Base-by-base conservation (phyloP, 2,113 vertebrate genomes). In the Boulengeromyrus knoepffleri region DNA sequence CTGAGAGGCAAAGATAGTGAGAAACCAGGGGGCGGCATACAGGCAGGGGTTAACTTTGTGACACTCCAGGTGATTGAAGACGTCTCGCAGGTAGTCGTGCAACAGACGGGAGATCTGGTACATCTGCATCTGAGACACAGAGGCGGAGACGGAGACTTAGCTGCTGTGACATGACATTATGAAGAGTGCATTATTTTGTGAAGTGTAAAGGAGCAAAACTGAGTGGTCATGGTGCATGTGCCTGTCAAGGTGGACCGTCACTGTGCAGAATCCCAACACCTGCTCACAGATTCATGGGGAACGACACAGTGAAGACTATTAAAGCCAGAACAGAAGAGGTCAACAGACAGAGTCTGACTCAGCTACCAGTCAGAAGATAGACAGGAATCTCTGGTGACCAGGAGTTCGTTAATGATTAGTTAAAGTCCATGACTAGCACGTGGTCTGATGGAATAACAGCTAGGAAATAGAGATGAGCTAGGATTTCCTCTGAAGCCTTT, bases 11-110 rank as follows among this genome's bases (percentile, higher is more conserved):
- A 98, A 99, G 83, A 99, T 93, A 0, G 98, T 99, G 91, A 99
- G 98, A 93, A 99, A 99, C 99, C 98, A 99, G 0, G 99, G 99
- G 0, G 98, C 99, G 12, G 99, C 99, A 74, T 99, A 99, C 89
- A 99, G 97, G 91, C 98, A 99, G 52, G 99, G 99, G 92, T 97
- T 96, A 95, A 99, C 98, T 93, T 99, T 98, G 87, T 99, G 96
- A 91, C 98, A 97, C 94, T 99, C 98, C 9, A 99, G 95, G 92
- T 99, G 98, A 91, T 95, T 96, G 95, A 99, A 99, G 89, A 99
- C 93, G 17, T 97, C 96, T 88, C 98, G 96, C 94, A 99, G 97
- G 92, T 99, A 99, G 95, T 99, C 98, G 89, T 99, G 98, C n/a
- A 99, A 95, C 89, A 99, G 97, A 88, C 99, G 96, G 90, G 98